Conservation (phyloP, 2,888 invertebrate species). For the Tiphia femorata region DNA sequence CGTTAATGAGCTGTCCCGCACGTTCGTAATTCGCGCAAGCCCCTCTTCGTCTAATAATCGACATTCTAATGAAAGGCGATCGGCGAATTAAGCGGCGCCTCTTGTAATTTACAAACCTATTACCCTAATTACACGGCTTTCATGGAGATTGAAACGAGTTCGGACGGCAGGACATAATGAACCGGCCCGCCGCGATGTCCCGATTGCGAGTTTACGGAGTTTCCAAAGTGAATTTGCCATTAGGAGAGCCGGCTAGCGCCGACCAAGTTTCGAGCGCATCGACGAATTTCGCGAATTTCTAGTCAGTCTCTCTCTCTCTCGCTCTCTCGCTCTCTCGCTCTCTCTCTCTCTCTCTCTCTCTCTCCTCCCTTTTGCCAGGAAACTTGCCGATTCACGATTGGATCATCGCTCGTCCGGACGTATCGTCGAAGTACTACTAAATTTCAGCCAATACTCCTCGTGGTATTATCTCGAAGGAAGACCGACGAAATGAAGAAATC, state of each 20-base stretch:
- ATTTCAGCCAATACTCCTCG: too few species aligned
- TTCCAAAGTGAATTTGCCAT: constrained; percentile 28
- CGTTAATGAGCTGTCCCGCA: too few species aligned
- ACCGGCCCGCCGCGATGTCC: background rate
- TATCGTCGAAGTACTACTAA: too few species aligned
- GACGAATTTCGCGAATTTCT: background rate
- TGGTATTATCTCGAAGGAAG: too few species aligned
- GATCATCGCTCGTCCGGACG: constrained; percentile 21
- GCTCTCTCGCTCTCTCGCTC: too few species aligned
- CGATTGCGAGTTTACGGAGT: constrained; percentile 18
- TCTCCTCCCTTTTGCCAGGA: background rate
- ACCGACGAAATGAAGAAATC: background rate
- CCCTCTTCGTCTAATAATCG: background rate
- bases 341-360: too few species aligned
- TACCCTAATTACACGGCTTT: background rate
- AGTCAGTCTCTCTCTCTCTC: too few species aligned
- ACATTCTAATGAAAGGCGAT: background rate
- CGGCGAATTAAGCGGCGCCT: background rate
- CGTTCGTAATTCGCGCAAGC: background rate
- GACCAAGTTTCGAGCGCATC: constrained; percentile 26
- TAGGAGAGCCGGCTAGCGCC: constrained; percentile 2
- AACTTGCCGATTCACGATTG: constrained; percentile 24
- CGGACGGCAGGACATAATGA: background rate
- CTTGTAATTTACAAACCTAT: background rate
- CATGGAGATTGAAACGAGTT: background rate